phyloP scores from a whole-genome alignment of 2,888 invertebrate species.

The Venustoraphidia nigricollis region DNA sequence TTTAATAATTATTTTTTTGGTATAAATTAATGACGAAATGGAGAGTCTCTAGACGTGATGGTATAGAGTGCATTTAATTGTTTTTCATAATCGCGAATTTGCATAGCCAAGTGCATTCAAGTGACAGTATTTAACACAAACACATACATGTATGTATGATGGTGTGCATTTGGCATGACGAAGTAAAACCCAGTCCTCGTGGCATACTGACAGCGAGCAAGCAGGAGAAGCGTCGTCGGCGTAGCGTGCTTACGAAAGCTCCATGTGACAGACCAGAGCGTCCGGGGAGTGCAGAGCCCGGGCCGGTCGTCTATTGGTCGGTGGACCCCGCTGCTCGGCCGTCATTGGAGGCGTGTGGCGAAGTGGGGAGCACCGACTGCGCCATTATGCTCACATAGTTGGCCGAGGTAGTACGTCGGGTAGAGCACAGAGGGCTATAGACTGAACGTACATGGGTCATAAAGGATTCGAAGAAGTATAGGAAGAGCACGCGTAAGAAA shows the following conservation, averaged over 20 bases:
- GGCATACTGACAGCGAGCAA: slow-evolving; percentile 4
- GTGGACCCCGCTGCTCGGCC: slow-evolving; percentile 35
- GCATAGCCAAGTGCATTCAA: too few species aligned
- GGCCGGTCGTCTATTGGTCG: slow-evolving; percentile 19
- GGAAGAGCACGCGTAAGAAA: slow-evolving; percentile 40
- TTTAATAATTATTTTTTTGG: too few species aligned
- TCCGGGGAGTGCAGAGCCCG: slow-evolving; percentile 20
- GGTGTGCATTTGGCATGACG: too few species aligned
- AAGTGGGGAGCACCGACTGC: slow-evolving; percentile 16
- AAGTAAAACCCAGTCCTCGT: too few species aligned
- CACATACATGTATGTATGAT: too few species aligned
- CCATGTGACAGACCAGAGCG: slow-evolving; percentile 26
- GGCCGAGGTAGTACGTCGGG: slow-evolving; percentile 41
- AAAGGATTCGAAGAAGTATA: slow-evolving; percentile 65
- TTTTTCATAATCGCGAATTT: too few species aligned
- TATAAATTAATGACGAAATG: too few species aligned
- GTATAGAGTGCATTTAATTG: too few species aligned
- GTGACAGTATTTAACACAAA: too few species aligned
- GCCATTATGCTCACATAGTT: slow-evolving; percentile 26
- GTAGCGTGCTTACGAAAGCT: slow-evolving; percentile 33
- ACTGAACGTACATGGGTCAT: slow-evolving; percentile 73
- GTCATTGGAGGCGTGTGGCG: slow-evolving; percentile 21
- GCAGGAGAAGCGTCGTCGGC: slow-evolving; percentile 32
- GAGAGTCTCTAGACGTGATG: too few species aligned
- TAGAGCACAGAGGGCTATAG: slow-evolving; percentile 72